Evolutionary conservation across 2,888 invertebrate genomes (phyloP).

Genomic region (Lymantria monacha): DNA sequence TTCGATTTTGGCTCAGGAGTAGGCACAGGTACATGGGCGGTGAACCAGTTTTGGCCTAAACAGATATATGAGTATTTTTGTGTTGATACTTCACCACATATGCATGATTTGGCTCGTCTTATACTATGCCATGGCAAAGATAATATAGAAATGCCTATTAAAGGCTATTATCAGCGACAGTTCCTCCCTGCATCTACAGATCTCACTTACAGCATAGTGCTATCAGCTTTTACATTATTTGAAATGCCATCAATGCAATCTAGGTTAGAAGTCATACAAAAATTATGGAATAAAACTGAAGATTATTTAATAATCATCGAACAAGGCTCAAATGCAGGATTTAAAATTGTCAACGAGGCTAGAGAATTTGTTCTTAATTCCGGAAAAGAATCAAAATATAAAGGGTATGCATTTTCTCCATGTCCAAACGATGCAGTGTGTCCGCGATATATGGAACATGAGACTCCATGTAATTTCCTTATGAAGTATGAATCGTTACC

Average conservation of each 20-base stretch:
- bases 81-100: constrained; percentile 90
- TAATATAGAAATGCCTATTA: constrained; percentile 80
- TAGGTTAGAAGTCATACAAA: constrained; percentile 86
- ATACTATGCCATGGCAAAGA: constrained; percentile 86
- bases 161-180: constrained; percentile 88
- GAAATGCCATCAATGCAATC: constrained; percentile 87
- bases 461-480: constrained; percentile 90
- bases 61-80: constrained; percentile 91
- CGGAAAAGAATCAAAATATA: constrained; percentile 44
- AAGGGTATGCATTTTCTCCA: constrained; percentile 89
- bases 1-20: constrained; percentile 97
- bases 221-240: constrained; percentile 90
- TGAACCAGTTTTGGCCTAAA: constrained; percentile 86
- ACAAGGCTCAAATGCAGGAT: constrained; percentile 91
- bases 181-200: constrained; percentile 87
- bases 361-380: constrained; percentile 89
- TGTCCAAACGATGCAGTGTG: constrained; percentile 93
- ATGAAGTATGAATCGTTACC: constrained; percentile 83
- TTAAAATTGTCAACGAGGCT: constrained; percentile 91
- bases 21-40: constrained; percentile 94
- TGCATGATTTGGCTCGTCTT: constrained; percentile 91
- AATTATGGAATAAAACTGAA: constrained; percentile 93
- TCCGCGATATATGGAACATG: constrained; percentile 85
- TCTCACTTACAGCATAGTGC: constrained; percentile 88
- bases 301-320: constrained; percentile 92